phyloP scores from a whole-genome alignment of 1,140 invertebrate species.

The Drosophila funebris region DNA sequence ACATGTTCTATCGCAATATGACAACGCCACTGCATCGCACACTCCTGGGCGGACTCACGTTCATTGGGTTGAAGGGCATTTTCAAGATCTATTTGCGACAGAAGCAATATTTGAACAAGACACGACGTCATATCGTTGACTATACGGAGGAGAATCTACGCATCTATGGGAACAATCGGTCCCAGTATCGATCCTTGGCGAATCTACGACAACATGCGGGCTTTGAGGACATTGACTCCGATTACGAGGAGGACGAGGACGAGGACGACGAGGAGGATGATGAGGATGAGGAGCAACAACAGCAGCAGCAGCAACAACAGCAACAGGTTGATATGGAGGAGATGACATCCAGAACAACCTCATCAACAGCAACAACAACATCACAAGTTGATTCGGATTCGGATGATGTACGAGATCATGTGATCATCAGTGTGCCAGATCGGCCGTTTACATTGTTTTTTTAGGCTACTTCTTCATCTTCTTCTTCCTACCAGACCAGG shows the following conservation, averaged over 20 bases:
- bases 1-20: slow-evolving; percentile 92
- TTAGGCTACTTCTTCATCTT: neutral
- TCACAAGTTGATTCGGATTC: neutral
- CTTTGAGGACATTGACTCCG: slow-evolving; percentile 2
- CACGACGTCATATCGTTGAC: slow-evolving; percentile 91
- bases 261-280: neutral
- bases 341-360: neutral
- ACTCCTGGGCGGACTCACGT: slow-evolving; percentile 94
- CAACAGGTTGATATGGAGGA: too few relatives aligned
- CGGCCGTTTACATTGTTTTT: slow-evolving; percentile 19
- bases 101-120: slow-evolving; percentile 92
- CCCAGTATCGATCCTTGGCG: neutral
- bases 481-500: neutral
- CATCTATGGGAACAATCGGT: slow-evolving; percentile 40
- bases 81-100: slow-evolving; percentile 98
- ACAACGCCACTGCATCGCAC: slow-evolving; percentile 95
- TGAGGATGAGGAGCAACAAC: neutral
- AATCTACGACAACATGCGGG: slow-evolving; percentile 20
- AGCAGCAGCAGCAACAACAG: too few relatives aligned
- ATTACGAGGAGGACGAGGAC: neutral
- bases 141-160: slow-evolving; percentile 89
- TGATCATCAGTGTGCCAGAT: slow-evolving; percentile 20
- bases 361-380: neutral
- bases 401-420: slow-evolving; percentile 14
- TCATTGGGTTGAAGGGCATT: slow-evolving; percentile 95